A percentile compares a stretch with the other conserved stretches of the same genome.
These are phyloP conservation scores for Zonotrichia albicollis DNA, from an alignment of 2,797 vertebrate genomes.

Conservation along the genomic window DNA sequence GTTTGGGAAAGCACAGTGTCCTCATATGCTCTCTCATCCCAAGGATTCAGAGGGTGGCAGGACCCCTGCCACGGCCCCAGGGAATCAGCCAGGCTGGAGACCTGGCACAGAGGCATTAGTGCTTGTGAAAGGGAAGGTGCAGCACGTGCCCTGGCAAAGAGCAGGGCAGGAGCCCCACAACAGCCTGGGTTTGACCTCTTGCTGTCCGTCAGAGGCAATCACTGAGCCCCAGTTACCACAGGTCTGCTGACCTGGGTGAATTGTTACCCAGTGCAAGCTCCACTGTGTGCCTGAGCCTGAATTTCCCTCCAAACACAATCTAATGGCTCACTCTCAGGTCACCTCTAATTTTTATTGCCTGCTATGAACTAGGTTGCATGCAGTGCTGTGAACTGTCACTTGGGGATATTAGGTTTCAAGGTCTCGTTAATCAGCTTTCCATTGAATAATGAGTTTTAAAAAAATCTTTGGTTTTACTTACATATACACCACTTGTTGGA, in stretches of 20 bases:
- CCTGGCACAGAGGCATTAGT: accelerated
- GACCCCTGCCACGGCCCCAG: not conserved
- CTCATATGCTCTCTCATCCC: not conserved
- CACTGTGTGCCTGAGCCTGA: not conserved
- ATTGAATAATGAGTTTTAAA: not conserved
- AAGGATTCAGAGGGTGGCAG: not conserved
- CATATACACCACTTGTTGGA: not conserved
- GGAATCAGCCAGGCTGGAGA: not conserved
- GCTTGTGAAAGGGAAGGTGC: not conserved
- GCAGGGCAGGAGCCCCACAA: not conserved
- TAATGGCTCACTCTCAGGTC: not conserved
- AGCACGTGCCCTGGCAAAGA: not conserved
- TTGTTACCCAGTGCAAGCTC: not conserved
- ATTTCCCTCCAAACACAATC: not conserved
- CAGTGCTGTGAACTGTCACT: not conserved
- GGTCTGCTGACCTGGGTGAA: not conserved
- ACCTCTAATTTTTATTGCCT: not conserved
- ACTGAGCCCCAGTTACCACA: not conserved
- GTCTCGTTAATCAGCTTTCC: not conserved
- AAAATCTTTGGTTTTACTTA: not conserved
- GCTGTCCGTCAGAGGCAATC: not conserved
- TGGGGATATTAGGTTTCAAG: constrained; percentile 1
- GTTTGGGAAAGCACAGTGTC: not conserved
- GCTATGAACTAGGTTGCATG: not conserved
- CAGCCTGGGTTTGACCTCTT: not conserved